phyloP scores from a whole-genome alignment of 2,888 invertebrate species.

The Cataglyphis albicans region DNA sequence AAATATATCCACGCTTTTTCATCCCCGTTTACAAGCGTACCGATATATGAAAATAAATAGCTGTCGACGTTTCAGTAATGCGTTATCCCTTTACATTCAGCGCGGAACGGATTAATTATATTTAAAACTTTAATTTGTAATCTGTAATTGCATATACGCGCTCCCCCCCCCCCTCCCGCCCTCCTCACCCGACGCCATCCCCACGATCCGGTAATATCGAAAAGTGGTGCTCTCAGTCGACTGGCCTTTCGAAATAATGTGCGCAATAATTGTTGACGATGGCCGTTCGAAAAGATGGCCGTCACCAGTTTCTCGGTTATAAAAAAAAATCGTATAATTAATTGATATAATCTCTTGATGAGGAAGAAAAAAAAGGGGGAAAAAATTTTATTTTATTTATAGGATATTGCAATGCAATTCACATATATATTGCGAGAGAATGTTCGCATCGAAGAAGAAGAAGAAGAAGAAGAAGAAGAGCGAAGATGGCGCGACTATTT shows the following conservation, averaged over 20 bases:
- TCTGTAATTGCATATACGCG: conserved; percentile 35
- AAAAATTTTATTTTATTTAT: conserved; percentile 27
- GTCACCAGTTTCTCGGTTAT: background rate
- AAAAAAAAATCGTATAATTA: conserved; percentile 11
- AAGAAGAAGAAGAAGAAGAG: conserved; percentile 8
- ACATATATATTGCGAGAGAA: background rate
- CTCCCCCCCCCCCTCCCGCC: no score
- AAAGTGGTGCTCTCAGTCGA: conserved; percentile 8
- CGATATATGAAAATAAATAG: conserved; percentile 32
- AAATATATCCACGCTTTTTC: conserved; percentile 6
- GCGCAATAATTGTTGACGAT: conserved; percentile 13
- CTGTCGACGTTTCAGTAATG: conserved; percentile 25
- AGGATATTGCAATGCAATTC: background rate
- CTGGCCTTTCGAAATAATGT: conserved; percentile 9
- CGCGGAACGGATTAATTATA: conserved; percentile 25
- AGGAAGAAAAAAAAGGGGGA: background rate
- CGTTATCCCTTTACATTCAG: background rate
- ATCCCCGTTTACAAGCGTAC: background rate
- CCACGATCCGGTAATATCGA: background rate
- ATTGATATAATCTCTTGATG: background rate
- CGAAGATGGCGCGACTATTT: conserved; percentile 44
- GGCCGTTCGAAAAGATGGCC: background rate
- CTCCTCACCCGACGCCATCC: no score
- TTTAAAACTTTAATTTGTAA: conserved; percentile 28
- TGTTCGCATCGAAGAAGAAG: conserved; percentile 19